phyloP scores from a whole-genome alignment of 2,113 vertebrate species.

The Anhinga anhinga region DNA sequence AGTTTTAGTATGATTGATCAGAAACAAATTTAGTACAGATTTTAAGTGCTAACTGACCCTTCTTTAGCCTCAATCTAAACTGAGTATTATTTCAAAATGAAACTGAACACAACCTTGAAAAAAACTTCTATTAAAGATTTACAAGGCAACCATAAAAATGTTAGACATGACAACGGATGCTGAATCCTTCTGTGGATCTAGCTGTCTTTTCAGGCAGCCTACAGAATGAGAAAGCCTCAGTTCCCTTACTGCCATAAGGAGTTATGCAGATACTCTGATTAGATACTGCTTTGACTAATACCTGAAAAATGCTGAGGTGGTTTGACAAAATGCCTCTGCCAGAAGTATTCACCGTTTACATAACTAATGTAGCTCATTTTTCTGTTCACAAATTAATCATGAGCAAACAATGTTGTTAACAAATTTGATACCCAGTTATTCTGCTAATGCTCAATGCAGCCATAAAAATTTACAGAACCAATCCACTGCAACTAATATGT shows the following conservation, averaged over 20 bases:
- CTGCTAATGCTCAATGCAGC: not conserved
- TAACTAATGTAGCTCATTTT: not conserved
- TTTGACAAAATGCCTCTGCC: not conserved
- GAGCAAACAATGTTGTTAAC: not conserved
- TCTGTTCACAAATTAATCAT: not conserved
- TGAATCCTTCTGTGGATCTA: not conserved
- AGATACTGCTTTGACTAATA: not conserved
- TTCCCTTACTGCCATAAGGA: not conserved
- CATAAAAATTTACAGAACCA: not conserved
- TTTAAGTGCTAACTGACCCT: not conserved
- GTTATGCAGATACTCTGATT: not conserved
- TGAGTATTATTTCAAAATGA: not conserved
- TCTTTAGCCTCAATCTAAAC: not conserved
- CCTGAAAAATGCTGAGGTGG: not conserved
- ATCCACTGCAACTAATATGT: not conserved
- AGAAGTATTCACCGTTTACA: not conserved
- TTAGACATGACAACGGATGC: not conserved
- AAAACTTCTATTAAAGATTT: not conserved
- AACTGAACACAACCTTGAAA: not conserved
- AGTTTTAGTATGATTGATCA: not conserved
- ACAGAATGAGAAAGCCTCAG: not conserved
- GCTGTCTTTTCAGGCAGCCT: not conserved
- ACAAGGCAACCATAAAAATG: not conserved
- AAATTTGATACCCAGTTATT: not conserved
- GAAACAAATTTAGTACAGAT: not conserved